These are phyloP conservation scores for Chrysodeixis includens DNA, from an alignment of 2,888 invertebrate genomes.

Conservation along the genomic window DNA sequence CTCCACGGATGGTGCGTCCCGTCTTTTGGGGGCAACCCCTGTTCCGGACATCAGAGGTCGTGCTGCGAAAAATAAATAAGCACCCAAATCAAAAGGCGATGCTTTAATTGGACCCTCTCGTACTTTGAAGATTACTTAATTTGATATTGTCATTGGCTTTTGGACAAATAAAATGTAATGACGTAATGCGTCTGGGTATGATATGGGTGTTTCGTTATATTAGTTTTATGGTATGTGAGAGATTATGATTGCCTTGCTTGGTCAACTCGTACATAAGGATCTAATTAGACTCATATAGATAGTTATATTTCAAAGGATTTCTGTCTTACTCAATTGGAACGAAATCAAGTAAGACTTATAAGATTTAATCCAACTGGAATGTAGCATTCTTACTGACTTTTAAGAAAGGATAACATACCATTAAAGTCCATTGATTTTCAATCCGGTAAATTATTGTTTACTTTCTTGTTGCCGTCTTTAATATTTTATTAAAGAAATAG, in stretches of 20 bases:
- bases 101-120: constrained; percentile 84
- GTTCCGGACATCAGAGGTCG: constrained; percentile 83
- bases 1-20: constrained; percentile 85
- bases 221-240: constrained; percentile 7
- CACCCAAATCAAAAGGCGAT: constrained; percentile 81
- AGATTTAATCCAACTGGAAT: neutral
- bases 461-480: neutral
- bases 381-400: neutral
- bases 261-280: neutral
- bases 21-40: constrained; percentile 83
- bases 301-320: neutral
- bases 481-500: neutral
- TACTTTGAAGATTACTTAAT: constrained; percentile 83
- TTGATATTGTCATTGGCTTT: constrained; percentile 74
- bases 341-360: constrained; percentile 1
- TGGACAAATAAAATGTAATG: constrained; percentile 49
- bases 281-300: neutral
- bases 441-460: neutral
- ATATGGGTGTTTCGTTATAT: constrained; percentile 32
- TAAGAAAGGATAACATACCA: neutral
- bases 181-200: constrained; percentile 43
- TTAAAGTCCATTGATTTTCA: constrained; percentile 1
- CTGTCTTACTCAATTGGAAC: neutral
- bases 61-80: constrained; percentile 86
- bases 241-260: constrained; percentile 8